Conservation (phyloP, 2,888 invertebrate genomes). For the Dynastes grantii region DNA sequence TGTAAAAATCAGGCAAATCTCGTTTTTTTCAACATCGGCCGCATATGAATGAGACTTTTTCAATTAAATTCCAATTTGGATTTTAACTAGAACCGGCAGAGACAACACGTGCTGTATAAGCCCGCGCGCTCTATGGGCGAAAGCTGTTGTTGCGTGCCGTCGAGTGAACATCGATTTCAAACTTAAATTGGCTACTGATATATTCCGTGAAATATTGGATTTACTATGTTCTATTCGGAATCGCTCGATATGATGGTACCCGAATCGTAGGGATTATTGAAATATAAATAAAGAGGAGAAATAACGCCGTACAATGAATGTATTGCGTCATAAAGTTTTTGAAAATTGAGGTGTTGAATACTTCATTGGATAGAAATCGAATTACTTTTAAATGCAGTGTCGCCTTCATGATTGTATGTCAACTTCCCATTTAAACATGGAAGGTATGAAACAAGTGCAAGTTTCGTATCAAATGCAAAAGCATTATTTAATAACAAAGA, state of each 20-base stretch:
- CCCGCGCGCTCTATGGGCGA: constrained; percentile 16
- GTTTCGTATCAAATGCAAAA: too few relatives aligned
- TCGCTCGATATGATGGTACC: constrained; percentile 7
- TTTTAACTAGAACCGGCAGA: constrained; percentile 62
- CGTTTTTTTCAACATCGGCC: constrained; percentile 69
- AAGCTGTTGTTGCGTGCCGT: constrained; percentile 50
- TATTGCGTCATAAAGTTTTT: too few relatives aligned
- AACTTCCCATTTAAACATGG: too few relatives aligned
- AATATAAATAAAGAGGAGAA: constrained; percentile 13
- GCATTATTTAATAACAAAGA: too few relatives aligned
- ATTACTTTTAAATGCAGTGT: too few relatives aligned
- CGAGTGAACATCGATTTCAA: constrained; percentile 50
- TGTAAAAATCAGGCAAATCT: constrained; percentile 66
- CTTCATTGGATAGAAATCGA: too few relatives aligned
- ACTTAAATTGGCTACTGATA: constrained; percentile 48
- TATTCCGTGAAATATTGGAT: constrained; percentile 40
- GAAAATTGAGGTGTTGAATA: too few relatives aligned
- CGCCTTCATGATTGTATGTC: too few relatives aligned
- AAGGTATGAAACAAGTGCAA: too few relatives aligned
- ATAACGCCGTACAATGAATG: not conserved
- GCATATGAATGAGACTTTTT: constrained; percentile 71
- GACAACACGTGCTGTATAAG: constrained; percentile 62
- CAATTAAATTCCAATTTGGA: constrained; percentile 71
- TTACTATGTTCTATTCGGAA: constrained; percentile 36
- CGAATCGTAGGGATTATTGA: constrained; percentile 7